These are phyloP conservation scores for Synergus umbraculus DNA, from an alignment of 2,888 invertebrate species.

Conservation along the genomic window DNA sequence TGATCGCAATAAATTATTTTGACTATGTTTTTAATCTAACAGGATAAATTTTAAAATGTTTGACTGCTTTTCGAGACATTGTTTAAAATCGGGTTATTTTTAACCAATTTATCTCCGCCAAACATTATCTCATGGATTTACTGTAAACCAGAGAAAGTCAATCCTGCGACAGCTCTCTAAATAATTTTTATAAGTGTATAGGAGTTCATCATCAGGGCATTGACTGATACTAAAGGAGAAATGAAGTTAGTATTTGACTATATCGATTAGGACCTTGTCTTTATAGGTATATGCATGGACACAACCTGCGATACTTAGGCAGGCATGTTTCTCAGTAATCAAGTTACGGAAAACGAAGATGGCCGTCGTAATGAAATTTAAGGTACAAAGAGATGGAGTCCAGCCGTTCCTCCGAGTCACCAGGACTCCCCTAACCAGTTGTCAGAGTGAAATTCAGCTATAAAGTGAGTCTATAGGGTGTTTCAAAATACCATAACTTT, in stretches of 20 bases:
- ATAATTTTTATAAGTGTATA: too few relatives aligned
- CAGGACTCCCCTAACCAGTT: conserved; percentile 45
- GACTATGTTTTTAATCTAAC: too few relatives aligned
- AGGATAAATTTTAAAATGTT: too few relatives aligned
- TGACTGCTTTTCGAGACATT: too few relatives aligned
- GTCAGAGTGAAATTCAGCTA: conserved; percentile 27
- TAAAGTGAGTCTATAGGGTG: conserved; percentile 33
- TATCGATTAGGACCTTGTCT: conserved; percentile 33
- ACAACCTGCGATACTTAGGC: conserved; percentile 69
- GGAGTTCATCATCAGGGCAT: too few relatives aligned
- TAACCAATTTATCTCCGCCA: too few relatives aligned
- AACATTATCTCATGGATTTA: too few relatives aligned
- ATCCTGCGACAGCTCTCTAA: too few relatives aligned
- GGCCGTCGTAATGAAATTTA: conserved; percentile 71
- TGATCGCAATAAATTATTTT: too few relatives aligned
- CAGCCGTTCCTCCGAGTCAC: conserved; percentile 53
- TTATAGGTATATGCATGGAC: conserved; percentile 54
- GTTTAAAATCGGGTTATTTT: too few relatives aligned
- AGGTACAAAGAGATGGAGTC: conserved; percentile 71
- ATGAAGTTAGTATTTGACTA: conserved; percentile 16
- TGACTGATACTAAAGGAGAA: not conserved
- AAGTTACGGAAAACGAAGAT: conserved; percentile 68
- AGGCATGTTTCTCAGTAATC: conserved; percentile 72
- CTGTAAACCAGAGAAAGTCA: too few relatives aligned
- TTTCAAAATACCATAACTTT: conserved; percentile 26